Conservation (phyloP, 1,140 invertebrate species). For the Arion vulgaris region DNA sequence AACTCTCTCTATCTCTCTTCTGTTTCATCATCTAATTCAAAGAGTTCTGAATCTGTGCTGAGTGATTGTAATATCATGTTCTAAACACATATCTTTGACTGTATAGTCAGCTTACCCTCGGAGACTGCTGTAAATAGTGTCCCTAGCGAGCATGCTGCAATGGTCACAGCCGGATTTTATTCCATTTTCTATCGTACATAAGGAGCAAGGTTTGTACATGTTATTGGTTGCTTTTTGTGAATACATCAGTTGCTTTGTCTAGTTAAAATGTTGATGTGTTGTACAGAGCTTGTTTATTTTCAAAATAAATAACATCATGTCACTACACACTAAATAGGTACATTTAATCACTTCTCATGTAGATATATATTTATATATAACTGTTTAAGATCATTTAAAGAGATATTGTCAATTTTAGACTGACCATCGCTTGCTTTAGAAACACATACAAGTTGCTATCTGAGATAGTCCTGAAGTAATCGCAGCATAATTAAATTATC, state of each 20-base stretch:
- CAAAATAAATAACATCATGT: too few species aligned
- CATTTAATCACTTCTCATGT: too few species aligned
- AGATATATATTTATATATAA: too few species aligned
- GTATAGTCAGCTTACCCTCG: background rate
- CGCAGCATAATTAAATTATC: too few species aligned
- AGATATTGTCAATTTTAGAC: too few species aligned
- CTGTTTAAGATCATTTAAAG: too few species aligned
- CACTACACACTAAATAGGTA: too few species aligned
- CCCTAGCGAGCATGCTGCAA: background rate
- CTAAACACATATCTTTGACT: background rate
- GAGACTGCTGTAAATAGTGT: background rate
- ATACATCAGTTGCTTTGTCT: background rate
- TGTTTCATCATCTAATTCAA: background rate
- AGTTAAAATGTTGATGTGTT: too few species aligned
- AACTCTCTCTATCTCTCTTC: background rate
- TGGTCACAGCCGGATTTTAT: constrained; percentile 13
- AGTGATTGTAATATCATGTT: background rate
- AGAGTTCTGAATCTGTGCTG: background rate
- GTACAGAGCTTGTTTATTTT: too few species aligned
- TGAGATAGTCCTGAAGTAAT: too few species aligned
- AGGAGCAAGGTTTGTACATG: background rate
- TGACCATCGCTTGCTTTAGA: too few species aligned
- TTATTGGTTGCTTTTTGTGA: background rate
- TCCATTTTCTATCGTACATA: background rate
- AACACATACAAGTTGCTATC: too few species aligned